These are phyloP conservation scores for Botia kubotai DNA, from an alignment of 2,797 vertebrate species.

Conservation along the genomic window DNA sequence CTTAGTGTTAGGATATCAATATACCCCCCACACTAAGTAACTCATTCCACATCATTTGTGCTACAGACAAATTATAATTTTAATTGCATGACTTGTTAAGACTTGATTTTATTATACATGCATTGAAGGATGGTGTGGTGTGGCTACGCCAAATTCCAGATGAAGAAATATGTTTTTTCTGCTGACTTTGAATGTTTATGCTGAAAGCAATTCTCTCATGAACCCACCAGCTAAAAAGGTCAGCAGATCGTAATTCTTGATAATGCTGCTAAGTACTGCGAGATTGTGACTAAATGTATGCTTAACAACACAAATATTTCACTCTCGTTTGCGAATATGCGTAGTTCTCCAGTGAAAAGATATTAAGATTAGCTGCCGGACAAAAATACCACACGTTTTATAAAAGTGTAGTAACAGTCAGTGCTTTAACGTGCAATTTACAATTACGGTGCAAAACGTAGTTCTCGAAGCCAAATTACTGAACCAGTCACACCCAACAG, in stretches of 20 bases:
- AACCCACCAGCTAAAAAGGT: neutral
- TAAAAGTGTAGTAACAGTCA: constrained; percentile 23
- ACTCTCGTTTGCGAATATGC: neutral
- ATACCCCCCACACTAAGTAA: too few relatives aligned
- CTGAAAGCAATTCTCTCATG: too few relatives aligned
- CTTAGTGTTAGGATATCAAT: too few relatives aligned
- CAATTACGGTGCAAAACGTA: constrained; percentile 8
- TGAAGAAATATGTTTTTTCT: too few relatives aligned
- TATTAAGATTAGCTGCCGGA: constrained; percentile 8
- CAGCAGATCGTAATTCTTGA: neutral
- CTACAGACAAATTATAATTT: too few relatives aligned
- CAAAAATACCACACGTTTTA: neutral
- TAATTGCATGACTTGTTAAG: too few relatives aligned
- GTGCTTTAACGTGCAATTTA: constrained; percentile 23
- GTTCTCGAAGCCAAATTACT: neutral
- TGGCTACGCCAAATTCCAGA: neutral
- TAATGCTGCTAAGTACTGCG: neutral
- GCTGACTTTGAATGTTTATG: too few relatives aligned
- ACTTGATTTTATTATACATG: too few relatives aligned
- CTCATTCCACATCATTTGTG: too few relatives aligned
- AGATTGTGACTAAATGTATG: neutral
- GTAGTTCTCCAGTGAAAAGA: neutral
- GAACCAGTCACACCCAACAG: constrained; percentile 5
- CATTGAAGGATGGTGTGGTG: neutral
- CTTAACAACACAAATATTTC: neutral